These are phyloP conservation scores for Eucera pruinosa DNA, from an alignment of 2,888 invertebrate genomes.

Conservation along the genomic window DNA sequence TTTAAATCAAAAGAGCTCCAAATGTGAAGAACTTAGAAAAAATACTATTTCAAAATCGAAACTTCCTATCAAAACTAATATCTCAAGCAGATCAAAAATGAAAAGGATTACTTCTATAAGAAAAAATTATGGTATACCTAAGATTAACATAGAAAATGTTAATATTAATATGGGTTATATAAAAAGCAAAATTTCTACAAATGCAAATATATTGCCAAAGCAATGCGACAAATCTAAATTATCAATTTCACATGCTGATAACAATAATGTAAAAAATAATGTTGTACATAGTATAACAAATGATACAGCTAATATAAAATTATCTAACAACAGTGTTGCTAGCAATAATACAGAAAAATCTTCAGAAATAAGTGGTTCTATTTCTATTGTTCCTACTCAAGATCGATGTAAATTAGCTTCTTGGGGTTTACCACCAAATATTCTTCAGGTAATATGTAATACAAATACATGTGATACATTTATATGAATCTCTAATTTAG, in stretches of 20 bases:
- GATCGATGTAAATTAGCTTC: slow-evolving; percentile 72
- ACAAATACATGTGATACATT: no score
- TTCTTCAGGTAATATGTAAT: slow-evolving; percentile 68
- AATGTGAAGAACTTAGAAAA: background rate
- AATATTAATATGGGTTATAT: background rate
- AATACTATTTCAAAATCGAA: slow-evolving; percentile 17
- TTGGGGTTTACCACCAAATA: slow-evolving; percentile 75
- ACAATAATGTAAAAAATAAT: slow-evolving; percentile 7
- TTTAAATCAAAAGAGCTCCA: slow-evolving; percentile 14
- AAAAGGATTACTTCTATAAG: background rate
- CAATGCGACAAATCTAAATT: slow-evolving; percentile 22
- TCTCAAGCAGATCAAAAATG: slow-evolving; percentile 3
- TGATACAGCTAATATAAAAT: slow-evolving; percentile 1
- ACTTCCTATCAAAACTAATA: background rate
- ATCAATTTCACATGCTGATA: background rate
- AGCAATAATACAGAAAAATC: slow-evolving; percentile 40
- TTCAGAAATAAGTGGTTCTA: slow-evolving; percentile 15
- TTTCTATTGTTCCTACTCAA: slow-evolving; percentile 55
- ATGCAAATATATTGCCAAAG: slow-evolving; percentile 10
- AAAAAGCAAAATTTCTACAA: slow-evolving; percentile 2
- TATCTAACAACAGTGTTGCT: background rate
- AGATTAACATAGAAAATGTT: slow-evolving; percentile 23
- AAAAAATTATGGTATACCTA: background rate
- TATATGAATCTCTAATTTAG: background rate
- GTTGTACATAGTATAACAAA: background rate